phyloP scores from a whole-genome alignment of 2,888 invertebrate genomes.

The Scaptomyza polygonia region DNA sequence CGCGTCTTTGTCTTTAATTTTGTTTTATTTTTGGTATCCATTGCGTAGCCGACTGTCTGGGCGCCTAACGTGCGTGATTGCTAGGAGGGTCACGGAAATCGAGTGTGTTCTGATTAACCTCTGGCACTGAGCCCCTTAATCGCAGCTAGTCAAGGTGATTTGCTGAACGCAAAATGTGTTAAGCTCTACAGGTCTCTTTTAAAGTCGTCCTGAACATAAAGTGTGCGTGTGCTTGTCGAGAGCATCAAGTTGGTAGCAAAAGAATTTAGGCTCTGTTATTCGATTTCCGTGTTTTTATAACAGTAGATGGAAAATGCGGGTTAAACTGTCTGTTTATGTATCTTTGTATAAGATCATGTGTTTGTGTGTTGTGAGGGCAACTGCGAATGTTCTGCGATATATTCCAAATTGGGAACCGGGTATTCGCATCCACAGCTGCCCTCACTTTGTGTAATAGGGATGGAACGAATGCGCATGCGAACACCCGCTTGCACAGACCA shows the following conservation, averaged over 20 bases:
- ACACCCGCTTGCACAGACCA: constrained; percentile 52
- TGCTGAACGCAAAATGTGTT: constrained; percentile 59
- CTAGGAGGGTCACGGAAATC: constrained; percentile 69
- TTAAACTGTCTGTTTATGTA: constrained; percentile 59
- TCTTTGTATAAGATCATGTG: not conserved
- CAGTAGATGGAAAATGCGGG: constrained; percentile 38
- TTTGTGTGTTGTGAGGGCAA: constrained; percentile 18
- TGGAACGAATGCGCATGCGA: constrained; percentile 53
- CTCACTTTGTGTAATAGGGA: constrained; percentile 50
- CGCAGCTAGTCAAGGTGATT: constrained; percentile 72
- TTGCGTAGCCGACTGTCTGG: constrained; percentile 57
- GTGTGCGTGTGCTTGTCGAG: constrained; percentile 14
- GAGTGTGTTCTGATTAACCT: constrained; percentile 68
- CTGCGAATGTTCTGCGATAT: constrained; percentile 30
- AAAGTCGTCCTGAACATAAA: constrained; percentile 33
- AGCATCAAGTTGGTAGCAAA: constrained; percentile 15
- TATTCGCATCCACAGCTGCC: constrained; percentile 53
- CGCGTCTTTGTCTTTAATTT: constrained; percentile 55
- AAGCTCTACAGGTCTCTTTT: constrained; percentile 33
- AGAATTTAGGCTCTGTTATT: constrained; percentile 58
- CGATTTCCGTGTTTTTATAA: constrained; percentile 73
- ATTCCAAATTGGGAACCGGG: constrained; percentile 35
- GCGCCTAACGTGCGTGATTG: constrained; percentile 34
- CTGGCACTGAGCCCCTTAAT: constrained; percentile 81
- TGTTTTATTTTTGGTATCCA: constrained; percentile 47